Conservation (phyloP, 2,113 vertebrate genomes). For the Cynocephalus volans region DNA sequence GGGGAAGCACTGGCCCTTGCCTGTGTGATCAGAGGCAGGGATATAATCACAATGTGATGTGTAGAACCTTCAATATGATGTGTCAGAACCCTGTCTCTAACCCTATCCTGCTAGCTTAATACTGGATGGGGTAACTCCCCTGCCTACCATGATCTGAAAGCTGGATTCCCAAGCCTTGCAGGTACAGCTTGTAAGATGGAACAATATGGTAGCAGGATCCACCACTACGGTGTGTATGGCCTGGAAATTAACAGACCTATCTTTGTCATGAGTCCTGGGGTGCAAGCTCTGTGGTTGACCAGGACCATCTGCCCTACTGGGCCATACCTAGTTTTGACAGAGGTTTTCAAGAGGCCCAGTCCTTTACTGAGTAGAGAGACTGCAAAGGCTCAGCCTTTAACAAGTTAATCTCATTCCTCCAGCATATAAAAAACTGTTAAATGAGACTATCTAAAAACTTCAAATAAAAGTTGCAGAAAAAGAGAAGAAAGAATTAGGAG, state of each 20-base stretch:
- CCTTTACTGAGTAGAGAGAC: neutral
- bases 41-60: neutral
- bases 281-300: neutral
- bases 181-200: neutral
- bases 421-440: neutral
- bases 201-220: neutral
- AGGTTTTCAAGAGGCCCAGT: neutral
- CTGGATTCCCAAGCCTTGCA: neutral
- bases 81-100: neutral
- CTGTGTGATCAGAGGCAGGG: neutral
- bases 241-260: neutral
- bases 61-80: neutral
- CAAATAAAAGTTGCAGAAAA: neutral
- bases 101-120: neutral
- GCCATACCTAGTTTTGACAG: neutral
- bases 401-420: neutral
- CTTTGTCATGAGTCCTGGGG: neutral
- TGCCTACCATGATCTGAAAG: neutral
- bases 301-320: neutral
- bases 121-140: neutral
- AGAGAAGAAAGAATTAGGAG: slow-evolving; percentile 9
- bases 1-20: neutral
- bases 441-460: neutral
- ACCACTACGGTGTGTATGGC: neutral
- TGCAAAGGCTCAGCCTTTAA: neutral